Base-by-base conservation (phyloP, 2,113 vertebrate genomes). In the Neodontobutis hainanensis region DNA sequence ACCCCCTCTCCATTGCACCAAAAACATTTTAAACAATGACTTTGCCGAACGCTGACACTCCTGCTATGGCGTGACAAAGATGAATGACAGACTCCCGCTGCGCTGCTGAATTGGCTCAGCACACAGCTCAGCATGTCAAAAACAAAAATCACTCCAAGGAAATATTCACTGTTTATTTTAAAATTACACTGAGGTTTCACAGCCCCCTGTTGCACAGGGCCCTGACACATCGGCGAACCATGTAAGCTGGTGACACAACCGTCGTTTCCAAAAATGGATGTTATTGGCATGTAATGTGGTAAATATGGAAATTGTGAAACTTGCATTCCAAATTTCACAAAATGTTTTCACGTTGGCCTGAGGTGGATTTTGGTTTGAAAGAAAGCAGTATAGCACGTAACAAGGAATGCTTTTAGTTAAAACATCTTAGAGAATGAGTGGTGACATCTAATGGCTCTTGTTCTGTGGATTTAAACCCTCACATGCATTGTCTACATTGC, bases 81-180 rank as follows among this genome's bases (percentile, higher is more conserved):
- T 87, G 81, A 89, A 89, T 89, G 80, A 83, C 82, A 56, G 63
- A 77, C 80, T 81, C 90, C 75, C 15, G 78, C 87, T 87, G 88
- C 48, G 89, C 71, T 58, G 46, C 77, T 70, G 80, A 85, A 85
- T 89, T 74, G 78, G 70, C 84, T 82, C 82, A 14, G 74, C 69
- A 52, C 82, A 81, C 87, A 32, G 61, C 88, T 66, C 87, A 75
- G 88, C 85, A 42, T 88, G 90, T 75, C 80, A 83, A 77, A 78
- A 79, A 62, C 74, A 73, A 79, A 87, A 75, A 67, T 80, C 68
- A 68, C 83, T 86, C 66, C 32, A 52, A 85, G 85, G 76, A 88
- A 85, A 82, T 85, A 85, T 84, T 85, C 70, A 38, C 77, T 72
- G 68, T 87, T 89, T 88, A 84, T 87, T 87, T 89, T 80, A 71